Evolutionary conservation across 2,113 vertebrate genomes (phyloP).

Genomic region (Dasypus novemcinctus): DNA sequence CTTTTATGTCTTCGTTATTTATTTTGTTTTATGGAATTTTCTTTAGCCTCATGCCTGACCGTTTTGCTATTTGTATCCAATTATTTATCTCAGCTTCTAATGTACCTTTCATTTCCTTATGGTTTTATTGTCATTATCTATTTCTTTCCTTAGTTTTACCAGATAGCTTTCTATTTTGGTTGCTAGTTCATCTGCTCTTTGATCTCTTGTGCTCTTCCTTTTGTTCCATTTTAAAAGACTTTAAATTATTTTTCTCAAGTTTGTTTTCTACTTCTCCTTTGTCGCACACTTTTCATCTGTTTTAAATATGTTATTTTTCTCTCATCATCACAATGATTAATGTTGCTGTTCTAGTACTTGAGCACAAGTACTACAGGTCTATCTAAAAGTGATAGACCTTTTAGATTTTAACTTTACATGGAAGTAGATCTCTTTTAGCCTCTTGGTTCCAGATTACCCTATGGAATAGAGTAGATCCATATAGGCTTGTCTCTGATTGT

Average conservation of each 20-base stretch:
- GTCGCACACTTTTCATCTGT: not conserved
- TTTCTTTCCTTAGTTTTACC: not conserved
- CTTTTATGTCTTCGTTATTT: not conserved
- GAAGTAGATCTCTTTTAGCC: not conserved
- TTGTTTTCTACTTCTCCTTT: not conserved
- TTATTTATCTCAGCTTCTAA: not conserved
- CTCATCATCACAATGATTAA: not conserved
- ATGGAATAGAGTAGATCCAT: not conserved
- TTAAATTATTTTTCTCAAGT: not conserved
- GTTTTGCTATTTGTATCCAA: not conserved
- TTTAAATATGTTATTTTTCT: not conserved
- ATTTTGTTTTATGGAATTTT: not conserved
- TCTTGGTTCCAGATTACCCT: not conserved
- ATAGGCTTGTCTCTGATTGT: not conserved
- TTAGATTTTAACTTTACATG: not conserved
- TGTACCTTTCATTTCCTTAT: not conserved
- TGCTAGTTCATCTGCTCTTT: not conserved
- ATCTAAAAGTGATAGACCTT: not conserved
- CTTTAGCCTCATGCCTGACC: not conserved
- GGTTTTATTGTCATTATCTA: not conserved
- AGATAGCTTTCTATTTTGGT: not conserved
- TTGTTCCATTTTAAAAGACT: not conserved
- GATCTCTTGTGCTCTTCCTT: not conserved
- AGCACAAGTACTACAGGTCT: not conserved
- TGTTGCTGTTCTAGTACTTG: not conserved